A percentile compares a stretch with the other conserved stretches of the same genome.
Evolutionary conservation across 2,888 invertebrate species (phyloP).

Genomic region (Lepidochrysops patricia): DNA sequence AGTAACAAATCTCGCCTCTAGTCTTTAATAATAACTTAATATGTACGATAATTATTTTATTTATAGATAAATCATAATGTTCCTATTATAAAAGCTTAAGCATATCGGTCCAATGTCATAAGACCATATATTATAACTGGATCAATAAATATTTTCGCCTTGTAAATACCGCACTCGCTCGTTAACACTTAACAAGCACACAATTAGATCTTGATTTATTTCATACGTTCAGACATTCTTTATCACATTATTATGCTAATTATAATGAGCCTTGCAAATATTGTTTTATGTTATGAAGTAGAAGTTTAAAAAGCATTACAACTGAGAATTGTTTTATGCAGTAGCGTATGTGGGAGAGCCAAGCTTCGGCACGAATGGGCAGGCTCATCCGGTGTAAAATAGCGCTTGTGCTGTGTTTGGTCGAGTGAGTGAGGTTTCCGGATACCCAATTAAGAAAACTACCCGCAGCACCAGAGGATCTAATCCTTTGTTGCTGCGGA

Average conservation of each 20-base stretch:
- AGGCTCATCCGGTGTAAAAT: no score
- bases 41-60: not conserved
- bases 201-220: constrained; percentile 9
- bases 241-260: constrained; percentile 4
- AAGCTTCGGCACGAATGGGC: no score
- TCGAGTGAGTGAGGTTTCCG: no score
- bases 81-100: not conserved
- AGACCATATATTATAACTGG: constrained; percentile 11
- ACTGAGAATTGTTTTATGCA: no score
- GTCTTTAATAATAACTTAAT: no score
- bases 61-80: not conserved
- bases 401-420: no score
- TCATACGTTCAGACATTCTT: not conserved
- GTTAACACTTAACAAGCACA: not conserved
- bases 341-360: no score
- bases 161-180: constrained; percentile 5
- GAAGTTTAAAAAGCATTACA: not conserved
- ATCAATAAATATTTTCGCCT: constrained; percentile 16
- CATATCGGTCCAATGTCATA: constrained; percentile 2
- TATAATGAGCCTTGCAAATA: not conserved
- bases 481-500: no score
- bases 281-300: not conserved
- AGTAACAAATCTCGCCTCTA: no score
- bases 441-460: no score
- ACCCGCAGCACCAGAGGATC: no score